These are phyloP conservation scores for Recurvirostra avosetta DNA, from an alignment of 2,113 vertebrate genomes.

Conservation along the genomic window DNA sequence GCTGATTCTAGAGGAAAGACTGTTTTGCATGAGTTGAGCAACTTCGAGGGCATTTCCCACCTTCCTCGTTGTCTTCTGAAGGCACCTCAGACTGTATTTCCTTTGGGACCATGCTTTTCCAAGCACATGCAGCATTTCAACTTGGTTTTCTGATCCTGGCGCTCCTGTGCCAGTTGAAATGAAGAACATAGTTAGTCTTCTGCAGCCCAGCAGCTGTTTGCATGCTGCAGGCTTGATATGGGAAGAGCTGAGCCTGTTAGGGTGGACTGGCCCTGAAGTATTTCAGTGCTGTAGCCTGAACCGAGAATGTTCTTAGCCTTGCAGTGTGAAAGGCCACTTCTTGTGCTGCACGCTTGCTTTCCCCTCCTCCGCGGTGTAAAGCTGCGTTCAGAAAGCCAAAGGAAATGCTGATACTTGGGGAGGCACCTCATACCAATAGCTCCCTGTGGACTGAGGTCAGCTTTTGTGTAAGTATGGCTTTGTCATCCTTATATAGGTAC, in stretches of 20 bases:
- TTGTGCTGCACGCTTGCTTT: not conserved
- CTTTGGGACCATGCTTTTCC: not conserved
- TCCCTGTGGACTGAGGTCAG: not conserved
- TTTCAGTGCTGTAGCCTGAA: not conserved
- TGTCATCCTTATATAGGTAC: not conserved
- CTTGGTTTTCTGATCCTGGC: not conserved
- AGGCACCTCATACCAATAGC: not conserved
- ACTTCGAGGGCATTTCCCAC: not conserved
- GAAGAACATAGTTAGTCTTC: not conserved
- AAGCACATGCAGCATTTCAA: not conserved
- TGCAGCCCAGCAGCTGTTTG: not conserved
- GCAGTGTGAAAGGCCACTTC: not conserved
- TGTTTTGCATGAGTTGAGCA: not conserved
- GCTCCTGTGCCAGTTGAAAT: not conserved
- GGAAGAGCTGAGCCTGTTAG: not conserved
- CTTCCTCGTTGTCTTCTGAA: not conserved
- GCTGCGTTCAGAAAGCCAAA: not conserved
- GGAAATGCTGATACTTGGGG: not conserved
- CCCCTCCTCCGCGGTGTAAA: not conserved
- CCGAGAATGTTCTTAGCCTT: not conserved
- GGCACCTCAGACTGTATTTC: not conserved
- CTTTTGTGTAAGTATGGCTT: not conserved
- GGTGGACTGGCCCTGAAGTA: not conserved
- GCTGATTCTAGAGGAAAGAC: not conserved
- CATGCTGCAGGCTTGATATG: rapidly evolving